phyloP scores from a whole-genome alignment of 2,797 vertebrate species.

The Harpagifer antarcticus region DNA sequence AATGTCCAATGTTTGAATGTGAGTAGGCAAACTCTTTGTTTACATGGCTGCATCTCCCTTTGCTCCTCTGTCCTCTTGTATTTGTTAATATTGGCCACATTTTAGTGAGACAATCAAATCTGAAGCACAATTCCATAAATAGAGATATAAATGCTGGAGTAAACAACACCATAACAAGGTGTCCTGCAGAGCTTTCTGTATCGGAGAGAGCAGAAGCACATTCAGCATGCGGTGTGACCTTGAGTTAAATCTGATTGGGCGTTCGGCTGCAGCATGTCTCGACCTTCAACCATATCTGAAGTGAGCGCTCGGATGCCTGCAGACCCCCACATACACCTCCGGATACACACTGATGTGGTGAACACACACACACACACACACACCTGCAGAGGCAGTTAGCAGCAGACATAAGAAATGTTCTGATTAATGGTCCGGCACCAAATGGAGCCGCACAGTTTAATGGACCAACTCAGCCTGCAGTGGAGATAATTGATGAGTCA shows the following conservation, averaged over 20 bases:
- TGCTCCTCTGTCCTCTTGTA: neutral
- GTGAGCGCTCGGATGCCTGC: slow-evolving; percentile 14
- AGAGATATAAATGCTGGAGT: neutral
- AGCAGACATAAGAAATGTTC: slow-evolving; percentile 13
- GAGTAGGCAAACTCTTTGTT: too few relatives aligned
- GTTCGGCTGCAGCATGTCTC: slow-evolving; percentile 6
- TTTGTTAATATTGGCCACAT: neutral
- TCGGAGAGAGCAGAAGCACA: slow-evolving; percentile 17
- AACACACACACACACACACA: neutral
- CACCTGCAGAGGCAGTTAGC: slow-evolving; percentile 29
- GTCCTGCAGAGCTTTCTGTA: slow-evolving; percentile 6
- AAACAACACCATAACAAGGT: neutral
- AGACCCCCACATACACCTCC: slow-evolving; percentile 3
- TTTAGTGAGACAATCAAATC: neutral
- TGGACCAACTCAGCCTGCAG: slow-evolving; percentile 51
- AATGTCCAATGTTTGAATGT: too few relatives aligned
- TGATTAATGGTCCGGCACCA: slow-evolving; percentile 53
- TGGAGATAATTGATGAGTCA: slow-evolving; percentile 29
- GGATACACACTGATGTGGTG: slow-evolving; percentile 13
- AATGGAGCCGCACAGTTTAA: slow-evolving; percentile 51
- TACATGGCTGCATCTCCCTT: neutral
- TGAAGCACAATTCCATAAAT: neutral
- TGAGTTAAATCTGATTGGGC: slow-evolving; percentile 35
- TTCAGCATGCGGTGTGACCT: slow-evolving; percentile 21
- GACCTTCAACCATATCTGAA: slow-evolving; percentile 34